phyloP scores from a whole-genome alignment of 2,888 invertebrate genomes.

The Palloptera scutellata region DNA sequence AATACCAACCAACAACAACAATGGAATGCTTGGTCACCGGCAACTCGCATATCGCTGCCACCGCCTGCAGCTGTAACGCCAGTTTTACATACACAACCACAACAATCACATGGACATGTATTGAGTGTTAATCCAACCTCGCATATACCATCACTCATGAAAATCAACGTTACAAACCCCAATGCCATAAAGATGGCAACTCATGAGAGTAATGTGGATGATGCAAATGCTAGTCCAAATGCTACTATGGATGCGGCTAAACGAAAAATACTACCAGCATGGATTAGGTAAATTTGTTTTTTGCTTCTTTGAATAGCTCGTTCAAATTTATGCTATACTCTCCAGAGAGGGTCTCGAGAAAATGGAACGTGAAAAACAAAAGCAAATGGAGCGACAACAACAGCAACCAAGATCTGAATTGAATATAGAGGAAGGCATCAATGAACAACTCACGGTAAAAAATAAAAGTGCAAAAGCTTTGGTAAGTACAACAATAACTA shows the following conservation, averaged over 20 bases:
- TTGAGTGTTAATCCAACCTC: slow-evolving; percentile 44
- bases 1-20: slow-evolving; percentile 14
- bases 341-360: slow-evolving; percentile 84
- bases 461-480: slow-evolving; percentile 34
- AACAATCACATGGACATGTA: not conserved
- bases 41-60: slow-evolving; percentile 36
- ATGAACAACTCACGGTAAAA: slow-evolving; percentile 31
- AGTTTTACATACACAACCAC: slow-evolving; percentile 5
- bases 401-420: slow-evolving; percentile 17
- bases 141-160: slow-evolving; percentile 56
- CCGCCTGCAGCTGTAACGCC: slow-evolving; percentile 36
- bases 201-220: slow-evolving; percentile 20
- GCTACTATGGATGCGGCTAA: slow-evolving; percentile 80
- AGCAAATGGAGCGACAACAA: slow-evolving; percentile 79
- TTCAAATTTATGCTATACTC: not conserved
- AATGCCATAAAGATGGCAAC: slow-evolving; percentile 42
- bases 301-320: not conserved
- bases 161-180: slow-evolving; percentile 56
- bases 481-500: slow-evolving; percentile 26
- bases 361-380: slow-evolving; percentile 94
- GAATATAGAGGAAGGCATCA: slow-evolving; percentile 15
- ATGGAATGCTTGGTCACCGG: slow-evolving; percentile 36
- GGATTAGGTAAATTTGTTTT: slow-evolving; percentile 81
- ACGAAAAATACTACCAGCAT: slow-evolving; percentile 90
- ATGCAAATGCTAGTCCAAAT: slow-evolving; percentile 32